phyloP scores from a whole-genome alignment of 2,113 vertebrate species.

The Castor canadensis region DNA sequence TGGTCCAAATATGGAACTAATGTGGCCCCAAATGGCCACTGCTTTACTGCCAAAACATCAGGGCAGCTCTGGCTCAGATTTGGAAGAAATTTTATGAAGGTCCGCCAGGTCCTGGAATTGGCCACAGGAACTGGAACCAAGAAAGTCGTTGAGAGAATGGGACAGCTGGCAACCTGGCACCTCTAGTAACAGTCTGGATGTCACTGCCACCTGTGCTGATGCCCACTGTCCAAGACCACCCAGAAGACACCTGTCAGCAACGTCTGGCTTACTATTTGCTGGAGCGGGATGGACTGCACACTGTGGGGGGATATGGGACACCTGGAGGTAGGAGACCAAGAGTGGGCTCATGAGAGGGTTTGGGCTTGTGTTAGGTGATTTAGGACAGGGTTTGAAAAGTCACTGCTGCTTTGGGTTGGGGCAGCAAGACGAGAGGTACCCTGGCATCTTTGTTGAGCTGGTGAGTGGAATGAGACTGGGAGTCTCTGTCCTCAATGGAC shows the following conservation, averaged over 20 bases:
- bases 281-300: not conserved
- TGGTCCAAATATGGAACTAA: not conserved
- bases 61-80: not conserved
- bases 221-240: not conserved
- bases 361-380: not conserved
- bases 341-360: not conserved
- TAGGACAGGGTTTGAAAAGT: not conserved
- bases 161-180: too few species aligned
- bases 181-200: too few species aligned
- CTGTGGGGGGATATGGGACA: not conserved
- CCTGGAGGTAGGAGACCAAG: not conserved
- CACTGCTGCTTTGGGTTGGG: not conserved
- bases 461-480: not conserved
- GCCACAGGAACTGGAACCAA: not conserved
- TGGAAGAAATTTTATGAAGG: not conserved
- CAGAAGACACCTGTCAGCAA: not conserved
- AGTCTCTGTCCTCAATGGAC: not conserved
- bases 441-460: not conserved
- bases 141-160: too few species aligned
- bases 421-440: not conserved
- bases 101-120: too few species aligned
- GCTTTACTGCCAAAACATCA: not conserved
- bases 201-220: too few species aligned
- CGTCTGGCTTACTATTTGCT: not conserved
- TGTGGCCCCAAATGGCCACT: not conserved